Evolutionary conservation across 2,797 vertebrate species (phyloP), one percentile per base, ranked within the genome.

Genomic region (Alcedo quadribrachys): DNA sequence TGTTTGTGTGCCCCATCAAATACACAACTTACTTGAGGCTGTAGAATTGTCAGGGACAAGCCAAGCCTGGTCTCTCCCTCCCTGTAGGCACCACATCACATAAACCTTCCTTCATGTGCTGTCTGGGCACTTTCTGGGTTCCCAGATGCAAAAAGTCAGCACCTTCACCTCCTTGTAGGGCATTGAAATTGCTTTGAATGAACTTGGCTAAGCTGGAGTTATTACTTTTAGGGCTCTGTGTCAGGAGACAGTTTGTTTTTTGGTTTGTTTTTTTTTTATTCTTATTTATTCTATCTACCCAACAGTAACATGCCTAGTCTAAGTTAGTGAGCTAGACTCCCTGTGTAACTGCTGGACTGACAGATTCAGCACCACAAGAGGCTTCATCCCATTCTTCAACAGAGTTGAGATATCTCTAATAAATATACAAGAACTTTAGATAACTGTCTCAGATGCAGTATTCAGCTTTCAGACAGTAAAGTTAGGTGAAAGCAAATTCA

Each of bases 401-500:
- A 87, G 37, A 85, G 21, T 8, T 82, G 30, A 84, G 87, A 58
- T 45, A 33, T 61, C 15, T 85, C n/a, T 74, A 74, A 70, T 69
- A 85, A 87, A 92, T 43, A 81, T 11, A 68, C 33, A 61, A 27
- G 45, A 61, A 80, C 61, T 69, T 91, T 61, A 94, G 53, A 75
- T 61, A 94, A 77, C 81, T 74, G 57, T 11, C 28, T 93, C 15
- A 58, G 81, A 81, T 89, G 65, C 77, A 75, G 15, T 15, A 68
- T 85, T 82, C 61, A 50, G 53, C 19, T 77, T 76, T 84, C 67
- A 35, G 42, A 32, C 12, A 51, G 45, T 55, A 30, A 91, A 80
- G 15, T 70, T 77, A 61, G 53, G 45, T 92, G 73, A 82, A 89
- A 90, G 58, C 27, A 92, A 93, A 95, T 87, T 78, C 81, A 80